Evolutionary conservation across 2,113 vertebrate species (phyloP).

Genomic region (Cettia cetti): DNA sequence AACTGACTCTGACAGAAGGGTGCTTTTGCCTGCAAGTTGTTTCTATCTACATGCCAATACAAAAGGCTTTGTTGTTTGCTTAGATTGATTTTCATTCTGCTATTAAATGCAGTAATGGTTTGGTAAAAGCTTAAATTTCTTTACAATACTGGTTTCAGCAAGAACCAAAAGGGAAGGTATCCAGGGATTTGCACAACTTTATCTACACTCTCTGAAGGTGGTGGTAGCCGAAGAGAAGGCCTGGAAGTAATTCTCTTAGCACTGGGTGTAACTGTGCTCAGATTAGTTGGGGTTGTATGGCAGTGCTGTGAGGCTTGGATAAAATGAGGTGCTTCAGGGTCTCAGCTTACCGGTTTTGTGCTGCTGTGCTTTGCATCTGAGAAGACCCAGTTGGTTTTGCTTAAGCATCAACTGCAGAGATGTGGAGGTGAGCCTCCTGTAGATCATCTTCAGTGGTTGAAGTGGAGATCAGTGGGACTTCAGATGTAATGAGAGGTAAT

Average conservation of each 20-base stretch:
- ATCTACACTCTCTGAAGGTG: not conserved
- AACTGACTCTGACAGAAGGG: not conserved
- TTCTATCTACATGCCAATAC: fast-evolving
- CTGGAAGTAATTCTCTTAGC: not conserved
- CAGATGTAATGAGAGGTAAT: not conserved
- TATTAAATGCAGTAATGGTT: not conserved
- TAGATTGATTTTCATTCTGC: not conserved
- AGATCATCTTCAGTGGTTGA: not conserved
- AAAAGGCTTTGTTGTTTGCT: not conserved
- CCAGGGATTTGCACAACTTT: not conserved
- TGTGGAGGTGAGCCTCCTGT: not conserved
- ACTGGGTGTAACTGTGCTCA: not conserved
- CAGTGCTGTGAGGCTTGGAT: not conserved
- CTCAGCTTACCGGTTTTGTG: not conserved
- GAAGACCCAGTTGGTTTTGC: not conserved
- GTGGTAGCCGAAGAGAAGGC: not conserved
- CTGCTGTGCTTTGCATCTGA: not conserved
- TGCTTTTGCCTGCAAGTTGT: not conserved
- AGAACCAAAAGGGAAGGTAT: too few species aligned
- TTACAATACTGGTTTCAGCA: not conserved
- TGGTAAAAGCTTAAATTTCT: not conserved
- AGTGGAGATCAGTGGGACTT: not conserved
- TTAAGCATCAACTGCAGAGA: not conserved
- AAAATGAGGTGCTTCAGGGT: not conserved
- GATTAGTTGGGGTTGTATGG: not conserved